Percentiles rank a stretch among this genome's conserved stretches.
Conservation (phyloP, 2,113 vertebrate genomes). For the Ageneiosus marmoratus region DNA sequence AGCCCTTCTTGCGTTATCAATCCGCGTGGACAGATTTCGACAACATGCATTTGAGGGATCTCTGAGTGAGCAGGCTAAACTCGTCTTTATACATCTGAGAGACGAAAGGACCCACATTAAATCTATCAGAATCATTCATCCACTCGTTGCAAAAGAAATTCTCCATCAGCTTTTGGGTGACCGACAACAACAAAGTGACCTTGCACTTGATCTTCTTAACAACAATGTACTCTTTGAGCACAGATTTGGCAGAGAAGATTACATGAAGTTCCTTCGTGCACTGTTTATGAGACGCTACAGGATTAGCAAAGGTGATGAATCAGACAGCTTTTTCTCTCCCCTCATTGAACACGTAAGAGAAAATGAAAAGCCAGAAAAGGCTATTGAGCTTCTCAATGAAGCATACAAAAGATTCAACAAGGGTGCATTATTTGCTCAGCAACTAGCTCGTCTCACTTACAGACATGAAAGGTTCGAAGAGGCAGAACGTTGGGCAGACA, state of each 20-base stretch:
- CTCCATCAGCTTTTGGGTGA: slow-evolving; percentile 71
- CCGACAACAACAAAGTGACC: slow-evolving; percentile 68
- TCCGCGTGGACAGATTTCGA: slow-evolving; percentile 56
- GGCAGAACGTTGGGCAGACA: slow-evolving; percentile 73
- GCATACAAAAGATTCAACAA: slow-evolving; percentile 71
- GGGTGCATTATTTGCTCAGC: slow-evolving; percentile 79
- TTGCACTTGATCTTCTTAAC: slow-evolving; percentile 71
- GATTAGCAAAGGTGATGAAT: slow-evolving; percentile 74
- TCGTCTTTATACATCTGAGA: slow-evolving; percentile 78
- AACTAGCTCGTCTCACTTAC: slow-evolving; percentile 79
- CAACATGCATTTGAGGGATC: slow-evolving; percentile 65
- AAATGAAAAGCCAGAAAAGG: slow-evolving; percentile 66
- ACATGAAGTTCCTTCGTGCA: slow-evolving; percentile 72
- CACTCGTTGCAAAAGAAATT: slow-evolving; percentile 80
- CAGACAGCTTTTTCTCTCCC: slow-evolving; percentile 76
- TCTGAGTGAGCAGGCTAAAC: slow-evolving; percentile 70
- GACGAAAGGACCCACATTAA: slow-evolving; percentile 73
- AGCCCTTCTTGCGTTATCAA: slow-evolving; percentile 65
- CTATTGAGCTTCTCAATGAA: slow-evolving; percentile 69
- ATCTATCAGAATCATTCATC: slow-evolving; percentile 79
- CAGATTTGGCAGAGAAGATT: slow-evolving; percentile 75
- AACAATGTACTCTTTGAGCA: slow-evolving; percentile 74
- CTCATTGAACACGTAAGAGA: slow-evolving; percentile 76
- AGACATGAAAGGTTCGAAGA: slow-evolving; percentile 75
- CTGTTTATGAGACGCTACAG: slow-evolving; percentile 75